These are phyloP conservation scores for Drosophila greeni DNA, from an alignment of 2,888 invertebrate species.

Conservation along the genomic window DNA sequence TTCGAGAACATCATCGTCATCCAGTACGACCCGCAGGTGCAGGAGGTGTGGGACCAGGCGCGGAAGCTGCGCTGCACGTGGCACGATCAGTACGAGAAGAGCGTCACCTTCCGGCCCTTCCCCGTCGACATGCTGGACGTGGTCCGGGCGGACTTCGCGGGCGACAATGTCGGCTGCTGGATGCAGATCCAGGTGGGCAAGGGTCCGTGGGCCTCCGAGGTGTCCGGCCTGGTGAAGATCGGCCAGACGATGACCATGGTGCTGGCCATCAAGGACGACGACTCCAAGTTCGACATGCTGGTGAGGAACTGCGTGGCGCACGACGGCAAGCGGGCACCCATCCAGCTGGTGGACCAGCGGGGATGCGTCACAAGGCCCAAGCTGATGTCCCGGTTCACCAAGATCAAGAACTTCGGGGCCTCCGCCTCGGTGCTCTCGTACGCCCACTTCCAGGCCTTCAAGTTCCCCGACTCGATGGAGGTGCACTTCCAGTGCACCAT, in stretches of 20 bases:
- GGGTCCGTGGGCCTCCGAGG: conserved; percentile 97
- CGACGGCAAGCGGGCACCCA: conserved; percentile 95
- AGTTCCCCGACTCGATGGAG: conserved; percentile 97
- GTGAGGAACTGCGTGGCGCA: conserved; percentile 96
- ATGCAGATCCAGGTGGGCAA: conserved; percentile 98
- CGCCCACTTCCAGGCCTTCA: conserved; percentile 96
- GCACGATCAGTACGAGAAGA: conserved; percentile 97
- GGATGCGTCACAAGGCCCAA: conserved; percentile 95
- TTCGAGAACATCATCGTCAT: conserved; percentile 96
- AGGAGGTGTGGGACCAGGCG: conserved; percentile 97
- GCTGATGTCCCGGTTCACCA: conserved; percentile 94
- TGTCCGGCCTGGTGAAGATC: conserved; percentile 94
- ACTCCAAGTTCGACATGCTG: conserved; percentile 96
- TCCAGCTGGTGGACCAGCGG: conserved; percentile 94
- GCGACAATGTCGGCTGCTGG: conserved; percentile 97
- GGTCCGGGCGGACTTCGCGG: conserved; percentile 95
- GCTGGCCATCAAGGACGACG: conserved; percentile 95
- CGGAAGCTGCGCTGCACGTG: conserved; percentile 94
- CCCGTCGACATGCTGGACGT: conserved; percentile 97
- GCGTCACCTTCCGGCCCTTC: conserved; percentile 95
- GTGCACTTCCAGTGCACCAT: conserved; percentile 97
- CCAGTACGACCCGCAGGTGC: conserved; percentile 95
- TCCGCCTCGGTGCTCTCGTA: conserved; percentile 94
- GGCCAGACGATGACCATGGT: conserved; percentile 99
- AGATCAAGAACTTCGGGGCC: conserved; percentile 96